These are phyloP conservation scores for Nephrotoma appendiculata DNA, from an alignment of 2,888 invertebrate species.

Conservation along the genomic window DNA sequence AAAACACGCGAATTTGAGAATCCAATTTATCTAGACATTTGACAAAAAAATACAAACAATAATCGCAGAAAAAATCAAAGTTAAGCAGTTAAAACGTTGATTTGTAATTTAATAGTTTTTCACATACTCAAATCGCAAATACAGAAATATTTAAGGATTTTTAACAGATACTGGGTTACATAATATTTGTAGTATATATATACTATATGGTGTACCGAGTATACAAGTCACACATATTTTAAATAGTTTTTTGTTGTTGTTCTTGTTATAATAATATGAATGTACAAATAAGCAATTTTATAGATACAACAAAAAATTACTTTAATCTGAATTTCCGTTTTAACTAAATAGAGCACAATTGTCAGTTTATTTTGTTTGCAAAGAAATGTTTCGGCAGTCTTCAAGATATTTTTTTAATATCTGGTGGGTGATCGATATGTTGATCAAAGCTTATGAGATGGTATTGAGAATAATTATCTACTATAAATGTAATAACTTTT, in stretches of 20 bases:
- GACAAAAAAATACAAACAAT: not conserved
- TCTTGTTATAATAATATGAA: not conserved
- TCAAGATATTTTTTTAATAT: not conserved
- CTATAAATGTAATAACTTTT: too few relatives aligned
- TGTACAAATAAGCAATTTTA: not conserved
- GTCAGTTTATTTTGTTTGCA: not conserved
- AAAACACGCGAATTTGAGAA: not conserved
- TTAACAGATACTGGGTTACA: not conserved
- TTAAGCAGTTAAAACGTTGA: not conserved
- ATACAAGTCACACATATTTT: not conserved
- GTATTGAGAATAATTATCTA: too few relatives aligned
- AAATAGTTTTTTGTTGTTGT: not conserved
- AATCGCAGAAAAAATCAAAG: not conserved
- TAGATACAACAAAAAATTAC: not conserved
- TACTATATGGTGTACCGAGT: not conserved
- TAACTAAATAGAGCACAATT: not conserved
- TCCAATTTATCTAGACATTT: not conserved
- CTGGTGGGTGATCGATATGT: not conserved
- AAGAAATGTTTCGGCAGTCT: not conserved
- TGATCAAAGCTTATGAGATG: not conserved
- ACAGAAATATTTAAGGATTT: not conserved
- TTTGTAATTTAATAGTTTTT: not conserved
- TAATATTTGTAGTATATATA: not conserved
- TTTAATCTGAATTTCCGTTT: not conserved
- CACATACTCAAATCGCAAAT: not conserved